Conservation (phyloP, 2,888 invertebrate species). For the Odontothrips loti region DNA sequence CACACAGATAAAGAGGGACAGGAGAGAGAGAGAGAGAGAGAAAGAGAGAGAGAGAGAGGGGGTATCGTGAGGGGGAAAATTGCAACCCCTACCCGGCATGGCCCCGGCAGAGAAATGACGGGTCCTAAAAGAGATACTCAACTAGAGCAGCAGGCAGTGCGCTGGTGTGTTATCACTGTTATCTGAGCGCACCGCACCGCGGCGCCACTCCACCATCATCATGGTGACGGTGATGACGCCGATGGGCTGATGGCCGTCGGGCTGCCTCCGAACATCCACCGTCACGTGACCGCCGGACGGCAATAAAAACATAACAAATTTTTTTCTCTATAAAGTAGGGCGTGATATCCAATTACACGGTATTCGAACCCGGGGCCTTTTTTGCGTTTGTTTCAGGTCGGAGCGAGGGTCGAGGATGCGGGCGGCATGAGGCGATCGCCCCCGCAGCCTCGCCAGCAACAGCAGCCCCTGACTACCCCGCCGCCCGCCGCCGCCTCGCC, state of each 20-base stretch:
- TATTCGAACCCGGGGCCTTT: background rate
- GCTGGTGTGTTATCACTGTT: background rate
- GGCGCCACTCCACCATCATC: background rate
- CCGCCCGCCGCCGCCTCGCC: constrained; percentile 30
- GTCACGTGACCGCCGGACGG: too few relatives aligned
- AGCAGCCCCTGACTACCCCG: constrained; percentile 31
- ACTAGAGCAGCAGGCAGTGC: background rate
- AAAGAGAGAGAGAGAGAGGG: constrained; percentile 8
- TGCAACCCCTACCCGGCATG: background rate
- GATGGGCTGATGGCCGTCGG: too few relatives aligned
- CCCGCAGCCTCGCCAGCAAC: constrained; percentile 39
- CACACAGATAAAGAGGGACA: background rate
- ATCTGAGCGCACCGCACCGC: background rate
- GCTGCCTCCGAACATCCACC: too few relatives aligned
- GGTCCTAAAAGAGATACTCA: constrained; percentile 3
- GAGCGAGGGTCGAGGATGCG: constrained; percentile 40
- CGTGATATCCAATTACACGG: too few relatives aligned
- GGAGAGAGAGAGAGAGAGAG: background rate
- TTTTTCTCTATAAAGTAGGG: too few relatives aligned
- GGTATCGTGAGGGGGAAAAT: background rate
- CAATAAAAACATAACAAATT: too few relatives aligned
- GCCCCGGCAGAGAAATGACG: background rate
- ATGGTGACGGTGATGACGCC: too few relatives aligned
- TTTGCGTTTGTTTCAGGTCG: constrained; percentile 33
- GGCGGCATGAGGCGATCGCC: constrained; percentile 42